A percentile compares a stretch with the other conserved stretches of the same genome.
These are phyloP conservation scores for Campylomormyrus numenius DNA, from an alignment of 2,113 vertebrate genomes.

Conservation along the genomic window DNA sequence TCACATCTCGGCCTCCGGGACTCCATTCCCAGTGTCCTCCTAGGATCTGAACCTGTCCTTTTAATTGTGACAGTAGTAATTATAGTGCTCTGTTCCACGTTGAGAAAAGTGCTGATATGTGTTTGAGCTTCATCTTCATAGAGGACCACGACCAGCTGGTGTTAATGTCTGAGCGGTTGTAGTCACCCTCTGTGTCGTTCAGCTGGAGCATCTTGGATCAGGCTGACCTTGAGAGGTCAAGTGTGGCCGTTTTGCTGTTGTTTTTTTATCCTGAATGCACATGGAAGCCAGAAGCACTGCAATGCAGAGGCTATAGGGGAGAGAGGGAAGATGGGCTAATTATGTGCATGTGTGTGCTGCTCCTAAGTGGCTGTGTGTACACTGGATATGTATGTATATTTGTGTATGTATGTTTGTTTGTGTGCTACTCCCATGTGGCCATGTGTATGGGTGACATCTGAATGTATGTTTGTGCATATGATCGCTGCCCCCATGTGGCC, in stretches of 20 bases:
- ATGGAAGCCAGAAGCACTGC: background rate
- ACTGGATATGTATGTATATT: background rate
- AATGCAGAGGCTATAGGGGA: constrained; percentile 7
- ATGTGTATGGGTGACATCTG: background rate
- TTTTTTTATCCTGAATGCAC: background rate
- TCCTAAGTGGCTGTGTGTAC: background rate
- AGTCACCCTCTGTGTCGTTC: background rate
- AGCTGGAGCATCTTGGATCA: background rate
- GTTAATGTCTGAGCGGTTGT: background rate
- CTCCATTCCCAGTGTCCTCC: background rate
- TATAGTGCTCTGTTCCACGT: too few species aligned
- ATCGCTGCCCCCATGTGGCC: too few species aligned
- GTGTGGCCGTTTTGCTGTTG: background rate
- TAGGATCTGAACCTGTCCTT: background rate
- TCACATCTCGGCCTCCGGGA: background rate
- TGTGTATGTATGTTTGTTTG: background rate
- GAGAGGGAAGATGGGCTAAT: background rate
- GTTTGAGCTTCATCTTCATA: too few species aligned
- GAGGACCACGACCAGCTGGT: background rate
- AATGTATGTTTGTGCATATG: background rate
- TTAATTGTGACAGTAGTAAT: background rate
- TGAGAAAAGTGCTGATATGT: background rate
- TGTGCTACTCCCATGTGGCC: background rate
- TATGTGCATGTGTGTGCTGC: background rate
- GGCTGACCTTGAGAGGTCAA: background rate